Evolutionary conservation across 2,888 invertebrate species (phyloP).

Genomic region (Thumatha senex): DNA sequence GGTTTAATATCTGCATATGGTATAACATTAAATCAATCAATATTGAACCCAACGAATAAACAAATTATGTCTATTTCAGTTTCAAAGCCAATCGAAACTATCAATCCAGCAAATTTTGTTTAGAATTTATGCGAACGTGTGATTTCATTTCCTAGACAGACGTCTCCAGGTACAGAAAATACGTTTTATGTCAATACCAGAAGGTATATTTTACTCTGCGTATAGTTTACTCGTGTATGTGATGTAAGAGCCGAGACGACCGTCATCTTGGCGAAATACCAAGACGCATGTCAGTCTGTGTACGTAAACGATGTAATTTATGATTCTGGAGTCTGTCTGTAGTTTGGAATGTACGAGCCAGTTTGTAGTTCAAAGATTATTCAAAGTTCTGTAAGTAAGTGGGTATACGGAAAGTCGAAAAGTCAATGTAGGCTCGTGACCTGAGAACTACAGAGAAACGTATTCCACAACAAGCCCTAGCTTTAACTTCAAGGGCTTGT

Average conservation of each 20-base stretch:
- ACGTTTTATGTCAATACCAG: slow-evolving; percentile 12
- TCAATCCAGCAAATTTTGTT: slow-evolving; percentile 11
- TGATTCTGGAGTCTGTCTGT: slow-evolving; percentile 49
- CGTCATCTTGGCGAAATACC: slow-evolving; percentile 55
- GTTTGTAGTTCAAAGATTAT: slow-evolving; percentile 1
- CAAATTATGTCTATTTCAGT: slow-evolving; percentile 8
- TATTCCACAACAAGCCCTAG: too few species aligned
- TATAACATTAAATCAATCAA: slow-evolving; percentile 10
- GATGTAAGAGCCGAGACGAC: slow-evolving; percentile 45
- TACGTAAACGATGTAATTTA: slow-evolving; percentile 46
- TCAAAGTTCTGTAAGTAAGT: not conserved
- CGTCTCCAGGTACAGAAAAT: slow-evolving; percentile 3
- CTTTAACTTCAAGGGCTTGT: too few species aligned
- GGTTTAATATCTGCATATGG: too few species aligned
- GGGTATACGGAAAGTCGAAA: not conserved
- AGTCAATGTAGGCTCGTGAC: not conserved
- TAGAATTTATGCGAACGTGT: slow-evolving; percentile 7
- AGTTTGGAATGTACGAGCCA: slow-evolving; percentile 29
- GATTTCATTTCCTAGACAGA: slow-evolving; percentile 9
- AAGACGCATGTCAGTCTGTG: slow-evolving; percentile 46
- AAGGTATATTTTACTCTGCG: slow-evolving; percentile 21
- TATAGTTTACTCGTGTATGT: slow-evolving; percentile 19
- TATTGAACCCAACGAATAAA: slow-evolving; percentile 6
- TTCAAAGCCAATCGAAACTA: not conserved
- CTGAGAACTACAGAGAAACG: not conserved